Conservation (phyloP, 1,140 invertebrate species). For the Calliopsis andreniformis region DNA sequence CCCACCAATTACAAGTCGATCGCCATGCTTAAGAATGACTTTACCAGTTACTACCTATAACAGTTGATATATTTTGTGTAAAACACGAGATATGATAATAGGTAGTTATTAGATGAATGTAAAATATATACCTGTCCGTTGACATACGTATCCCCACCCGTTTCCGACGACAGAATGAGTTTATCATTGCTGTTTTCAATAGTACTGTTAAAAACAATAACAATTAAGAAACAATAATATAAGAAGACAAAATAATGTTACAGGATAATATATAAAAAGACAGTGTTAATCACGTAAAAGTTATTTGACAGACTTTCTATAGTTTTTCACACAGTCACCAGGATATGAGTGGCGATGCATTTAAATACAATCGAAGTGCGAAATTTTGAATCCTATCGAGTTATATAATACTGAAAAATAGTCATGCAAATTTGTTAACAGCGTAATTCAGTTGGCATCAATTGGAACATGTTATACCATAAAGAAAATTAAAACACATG, state of each 20-base stretch:
- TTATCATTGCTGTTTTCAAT: constrained; percentile 80
- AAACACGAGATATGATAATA: background rate
- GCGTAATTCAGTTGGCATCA: too few species aligned
- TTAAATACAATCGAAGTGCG: too few species aligned
- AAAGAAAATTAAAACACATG: too few species aligned
- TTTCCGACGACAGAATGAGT: constrained; percentile 79
- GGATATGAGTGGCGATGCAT: too few species aligned
- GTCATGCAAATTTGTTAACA: too few species aligned
- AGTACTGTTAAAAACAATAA: constrained; percentile 65
- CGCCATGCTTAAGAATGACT: constrained; percentile 83
- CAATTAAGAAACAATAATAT: background rate
- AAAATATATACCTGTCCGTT: constrained; percentile 83
- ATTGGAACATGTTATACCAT: background rate
- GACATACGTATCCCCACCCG: constrained; percentile 84
- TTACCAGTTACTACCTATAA: constrained; percentile 68
- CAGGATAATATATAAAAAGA: background rate
- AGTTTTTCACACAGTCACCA: too few species aligned
- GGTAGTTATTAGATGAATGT: constrained; percentile 15
- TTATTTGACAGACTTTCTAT: background rate
- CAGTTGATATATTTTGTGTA: constrained; percentile 2
- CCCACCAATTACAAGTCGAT: constrained; percentile 86
- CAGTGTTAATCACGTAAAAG: background rate
- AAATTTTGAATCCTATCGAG: background rate
- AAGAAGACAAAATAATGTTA: background rate
- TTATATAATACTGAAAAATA: too few species aligned